Conservation (phyloP, 2,113 vertebrate genomes). For the Erpornis zantholeuca region DNA sequence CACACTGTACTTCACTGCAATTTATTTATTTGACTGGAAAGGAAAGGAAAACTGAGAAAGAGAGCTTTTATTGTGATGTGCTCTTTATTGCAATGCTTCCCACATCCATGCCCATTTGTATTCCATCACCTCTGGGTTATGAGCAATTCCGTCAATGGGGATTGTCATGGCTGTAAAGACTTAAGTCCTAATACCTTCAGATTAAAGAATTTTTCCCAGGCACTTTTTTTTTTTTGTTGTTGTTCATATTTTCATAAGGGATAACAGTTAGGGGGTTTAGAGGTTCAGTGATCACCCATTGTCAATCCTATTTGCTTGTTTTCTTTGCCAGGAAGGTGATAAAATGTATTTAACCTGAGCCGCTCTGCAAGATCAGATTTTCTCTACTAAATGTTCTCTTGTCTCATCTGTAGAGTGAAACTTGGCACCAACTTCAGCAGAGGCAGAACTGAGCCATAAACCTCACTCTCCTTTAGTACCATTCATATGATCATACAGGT, state of each 20-base stretch:
- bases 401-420: not conserved
- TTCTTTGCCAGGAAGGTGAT: not conserved
- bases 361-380: not conserved
- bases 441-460: not conserved
- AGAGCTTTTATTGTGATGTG: constrained; percentile 26
- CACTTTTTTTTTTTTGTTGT: not conserved
- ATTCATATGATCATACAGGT: not conserved
- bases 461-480: not conserved
- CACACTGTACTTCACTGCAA: constrained; percentile 4
- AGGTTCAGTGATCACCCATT: not conserved
- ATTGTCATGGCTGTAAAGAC: constrained; percentile 32
- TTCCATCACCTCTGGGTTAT: constrained; percentile 25
- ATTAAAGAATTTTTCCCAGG: constrained; percentile 30
- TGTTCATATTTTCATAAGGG: not conserved
- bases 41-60: not conserved
- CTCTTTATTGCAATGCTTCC: constrained; percentile 1
- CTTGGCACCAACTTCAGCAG: not conserved
- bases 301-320: constrained; percentile 11
- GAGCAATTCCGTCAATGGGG: constrained; percentile 11
- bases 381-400: not conserved
- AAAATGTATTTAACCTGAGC: not conserved
- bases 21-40: constrained; percentile 52
- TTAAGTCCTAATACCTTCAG: constrained; percentile 37
- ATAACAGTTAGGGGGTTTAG: not conserved
- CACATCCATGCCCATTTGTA: constrained; percentile 10